Percentiles rank a stretch among this genome's conserved stretches.
Conservation (phyloP, 2,797 vertebrate species). For the Gobio occitaniae region DNA sequence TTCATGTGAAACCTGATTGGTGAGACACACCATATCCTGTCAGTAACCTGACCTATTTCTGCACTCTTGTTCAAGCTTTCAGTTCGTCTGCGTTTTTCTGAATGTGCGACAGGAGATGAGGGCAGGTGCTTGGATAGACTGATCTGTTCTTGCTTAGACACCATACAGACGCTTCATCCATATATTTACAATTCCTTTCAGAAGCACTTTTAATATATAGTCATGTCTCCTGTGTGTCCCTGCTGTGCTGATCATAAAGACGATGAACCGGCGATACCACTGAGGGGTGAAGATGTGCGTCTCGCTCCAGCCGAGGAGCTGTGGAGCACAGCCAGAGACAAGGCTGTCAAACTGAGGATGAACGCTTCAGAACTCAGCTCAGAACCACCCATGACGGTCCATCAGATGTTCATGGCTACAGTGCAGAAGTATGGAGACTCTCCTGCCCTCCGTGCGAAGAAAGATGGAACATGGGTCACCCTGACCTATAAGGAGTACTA, state of each 20-base stretch:
- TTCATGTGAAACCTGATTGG: slow-evolving; percentile 23
- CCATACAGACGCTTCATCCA: neutral
- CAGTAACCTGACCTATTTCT: slow-evolving; percentile 5
- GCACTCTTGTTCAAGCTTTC: neutral
- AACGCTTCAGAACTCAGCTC: slow-evolving; percentile 70
- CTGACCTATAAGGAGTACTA: slow-evolving; percentile 79
- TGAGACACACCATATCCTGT: neutral
- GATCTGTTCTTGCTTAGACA: neutral
- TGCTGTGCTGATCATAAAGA: slow-evolving; percentile 53
- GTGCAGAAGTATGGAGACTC: slow-evolving; percentile 67
- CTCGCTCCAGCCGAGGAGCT: slow-evolving; percentile 71
- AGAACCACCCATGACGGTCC: slow-evolving; percentile 73
- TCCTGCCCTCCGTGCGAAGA: slow-evolving; percentile 73
- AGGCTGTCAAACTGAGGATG: slow-evolving; percentile 77
- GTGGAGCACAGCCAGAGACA: slow-evolving; percentile 71
- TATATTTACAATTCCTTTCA: neutral
- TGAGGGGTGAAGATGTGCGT: slow-evolving; percentile 4
- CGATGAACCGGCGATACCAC: neutral
- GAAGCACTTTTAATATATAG: neutral
- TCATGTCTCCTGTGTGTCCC: slow-evolving; percentile 58
- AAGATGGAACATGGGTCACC: slow-evolving; percentile 67
- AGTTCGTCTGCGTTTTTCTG: neutral
- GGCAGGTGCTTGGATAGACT: neutral
- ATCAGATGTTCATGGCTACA: slow-evolving; percentile 78
- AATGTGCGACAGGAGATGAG: neutral